phyloP scores from a whole-genome alignment of 2,888 invertebrate genomes.

The Cantharis lateralis region DNA sequence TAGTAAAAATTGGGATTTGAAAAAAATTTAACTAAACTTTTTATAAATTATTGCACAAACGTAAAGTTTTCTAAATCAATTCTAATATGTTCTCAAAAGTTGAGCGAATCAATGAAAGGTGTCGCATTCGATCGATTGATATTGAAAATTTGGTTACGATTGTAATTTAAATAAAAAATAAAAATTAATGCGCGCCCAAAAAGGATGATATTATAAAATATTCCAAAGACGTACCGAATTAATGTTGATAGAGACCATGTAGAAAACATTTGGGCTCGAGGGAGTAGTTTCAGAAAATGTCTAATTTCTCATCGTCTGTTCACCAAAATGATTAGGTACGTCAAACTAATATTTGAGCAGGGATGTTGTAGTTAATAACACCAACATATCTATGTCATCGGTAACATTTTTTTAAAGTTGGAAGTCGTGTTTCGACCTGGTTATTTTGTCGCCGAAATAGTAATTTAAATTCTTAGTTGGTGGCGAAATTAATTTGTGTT shows the following conservation, averaged over 20 bases:
- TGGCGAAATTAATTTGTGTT: background rate
- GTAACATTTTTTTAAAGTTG: background rate
- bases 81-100: background rate
- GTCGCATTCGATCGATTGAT: background rate
- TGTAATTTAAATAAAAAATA: background rate
- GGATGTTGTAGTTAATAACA: conserved; percentile 19
- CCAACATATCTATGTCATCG: conserved; percentile 11
- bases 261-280: conserved; percentile 3
- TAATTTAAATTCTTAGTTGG: background rate
- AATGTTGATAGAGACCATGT: conserved; percentile 16
- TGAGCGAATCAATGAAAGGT: conserved; percentile 3
- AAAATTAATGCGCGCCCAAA: background rate
- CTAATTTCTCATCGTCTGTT: conserved; percentile 16
- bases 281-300: conserved; percentile 8
- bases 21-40: background rate
- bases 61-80: background rate
- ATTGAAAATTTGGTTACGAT: background rate
- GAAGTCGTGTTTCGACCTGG: background rate
- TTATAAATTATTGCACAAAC: background rate
- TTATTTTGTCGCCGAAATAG: conserved; percentile 17
- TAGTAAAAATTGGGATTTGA: background rate
- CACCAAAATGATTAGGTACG: conserved; percentile 10
- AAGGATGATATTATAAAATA: conserved; percentile 1
- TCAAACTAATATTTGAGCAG: conserved; percentile 21
- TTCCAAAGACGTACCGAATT: conserved; percentile 17